Base-by-base conservation (phyloP, 1,140 invertebrate species). In the Leptopilina boulardi region DNA sequence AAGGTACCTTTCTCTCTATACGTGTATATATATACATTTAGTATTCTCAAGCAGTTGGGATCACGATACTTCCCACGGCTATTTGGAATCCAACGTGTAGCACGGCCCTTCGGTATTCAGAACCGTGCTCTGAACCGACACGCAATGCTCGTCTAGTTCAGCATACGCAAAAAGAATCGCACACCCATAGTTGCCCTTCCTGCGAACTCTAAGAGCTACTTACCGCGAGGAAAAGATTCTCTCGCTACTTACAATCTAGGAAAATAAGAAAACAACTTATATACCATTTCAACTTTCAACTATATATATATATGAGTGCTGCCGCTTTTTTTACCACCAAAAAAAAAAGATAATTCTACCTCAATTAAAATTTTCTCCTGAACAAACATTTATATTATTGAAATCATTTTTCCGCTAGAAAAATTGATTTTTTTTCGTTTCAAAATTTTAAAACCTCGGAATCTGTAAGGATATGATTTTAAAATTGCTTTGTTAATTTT, bases 61-160 rank as follows among this genome's bases (percentile, higher is more conserved):
- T 84, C 82, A 80, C 80, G 78, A 83, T 87, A 88, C 87, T 90
- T 91, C 90, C 89, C 90, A 91, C 90, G 89, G 89, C 87, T 89
- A 86, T 89, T 87, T 86, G 83, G 82, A 89, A 89, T 89, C 87
- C 87, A 82, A 75, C 80, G 74, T 77, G 82, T 73, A 79, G 70
- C 75, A 75, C 76, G 82, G 81, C 85, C 80, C 79, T 84, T 86
- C 73, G 82, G 83, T 84, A 86, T 88, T 88, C 83, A 79, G 75
- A 70, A 78, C 66, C 47, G 42, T 77, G 77, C 79, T 71, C 73
- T 75, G 34, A 71, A 74, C 80, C 77, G 78, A 82, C 87, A 85
- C 84, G 87, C 84, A 84, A 86, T 75, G 75, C 72, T 77, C 75
- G 38, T 75, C 47, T 73, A 21, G 71, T 54, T 18, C 70, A 74